Percentiles rank a stretch among this genome's conserved stretches.
These are phyloP conservation scores for Cybosia mesomella DNA, from an alignment of 2,888 invertebrate genomes.

Conservation along the genomic window DNA sequence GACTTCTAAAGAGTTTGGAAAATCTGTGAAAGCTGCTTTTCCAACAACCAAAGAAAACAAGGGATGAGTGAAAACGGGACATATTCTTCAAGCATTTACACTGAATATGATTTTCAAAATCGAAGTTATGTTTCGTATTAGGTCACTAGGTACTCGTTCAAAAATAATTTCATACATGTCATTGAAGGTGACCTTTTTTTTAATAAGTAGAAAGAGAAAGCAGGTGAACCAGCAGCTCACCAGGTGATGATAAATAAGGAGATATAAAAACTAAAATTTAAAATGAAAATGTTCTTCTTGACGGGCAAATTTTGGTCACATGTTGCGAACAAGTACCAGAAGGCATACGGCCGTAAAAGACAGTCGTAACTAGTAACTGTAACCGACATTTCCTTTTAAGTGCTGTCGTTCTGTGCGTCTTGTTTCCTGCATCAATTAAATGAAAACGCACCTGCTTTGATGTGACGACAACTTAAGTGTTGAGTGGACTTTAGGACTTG, in stretches of 20 bases:
- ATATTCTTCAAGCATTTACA: too few relatives aligned
- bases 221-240: background rate
- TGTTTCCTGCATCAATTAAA: conserved; percentile 47
- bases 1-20: too few relatives aligned
- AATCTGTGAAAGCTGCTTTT: background rate
- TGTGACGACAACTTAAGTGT: background rate
- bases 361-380: conserved; percentile 18
- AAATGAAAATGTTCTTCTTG: background rate
- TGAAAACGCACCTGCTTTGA: conserved; percentile 33
- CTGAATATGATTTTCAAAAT: too few relatives aligned
- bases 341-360: background rate
- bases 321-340: background rate
- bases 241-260: background rate
- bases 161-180: too few relatives aligned
- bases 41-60: too few relatives aligned
- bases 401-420: conserved; percentile 29
- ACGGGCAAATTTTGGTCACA: background rate
- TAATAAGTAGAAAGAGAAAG: background rate
- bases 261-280: background rate
- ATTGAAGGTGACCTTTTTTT: background rate
- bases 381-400: conserved; percentile 49
- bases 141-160: too few relatives aligned
- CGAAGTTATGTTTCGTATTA: too few relatives aligned
- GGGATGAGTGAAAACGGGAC: too few relatives aligned
- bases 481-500: background rate